These are phyloP conservation scores for Serrognathus titanus DNA, from an alignment of 2,888 invertebrate genomes.

Conservation along the genomic window DNA sequence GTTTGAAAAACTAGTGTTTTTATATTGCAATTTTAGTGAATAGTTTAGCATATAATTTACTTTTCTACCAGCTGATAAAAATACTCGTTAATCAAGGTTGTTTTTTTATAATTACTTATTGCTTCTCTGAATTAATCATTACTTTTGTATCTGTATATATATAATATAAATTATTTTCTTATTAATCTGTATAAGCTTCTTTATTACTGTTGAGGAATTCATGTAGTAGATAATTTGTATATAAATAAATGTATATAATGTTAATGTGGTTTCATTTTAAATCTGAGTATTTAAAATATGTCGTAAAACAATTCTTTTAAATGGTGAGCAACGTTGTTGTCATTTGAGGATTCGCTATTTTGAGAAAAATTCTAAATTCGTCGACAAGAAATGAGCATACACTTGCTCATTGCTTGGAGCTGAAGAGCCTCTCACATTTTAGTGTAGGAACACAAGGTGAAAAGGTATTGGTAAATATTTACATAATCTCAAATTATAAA, in stretches of 20 bases:
- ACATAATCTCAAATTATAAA: no score
- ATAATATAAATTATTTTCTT: slow-evolving; percentile 14
- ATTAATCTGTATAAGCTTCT: slow-evolving; percentile 8
- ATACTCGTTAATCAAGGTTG: slow-evolving; percentile 3
- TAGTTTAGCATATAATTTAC: not conserved
- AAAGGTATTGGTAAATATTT: no score
- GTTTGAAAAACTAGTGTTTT: not conserved
- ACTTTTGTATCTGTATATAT: slow-evolving; percentile 10
- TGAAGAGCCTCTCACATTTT: no score
- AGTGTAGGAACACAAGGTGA: no score
- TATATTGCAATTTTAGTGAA: slow-evolving; percentile 1
- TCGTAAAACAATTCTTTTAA: no score
- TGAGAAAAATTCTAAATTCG: no score
- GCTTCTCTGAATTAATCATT: slow-evolving; percentile 2
- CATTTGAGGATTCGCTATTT: no score
- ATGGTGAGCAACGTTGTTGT: no score
- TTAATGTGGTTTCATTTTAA: not conserved
- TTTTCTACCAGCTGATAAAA: slow-evolving; percentile 8
- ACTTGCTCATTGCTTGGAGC: no score
- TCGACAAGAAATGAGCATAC: no score
- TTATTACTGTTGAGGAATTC: no score
- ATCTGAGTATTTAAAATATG: no score
- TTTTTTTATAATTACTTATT: not conserved
- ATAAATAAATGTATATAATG: slow-evolving; percentile 11
- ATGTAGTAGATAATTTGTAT: slow-evolving; percentile 9